A percentile compares a stretch with the other conserved stretches of the same genome.
Evolutionary conservation across 2,888 invertebrate species (phyloP).

Genomic region (Lamellibrachia satsuma): DNA sequence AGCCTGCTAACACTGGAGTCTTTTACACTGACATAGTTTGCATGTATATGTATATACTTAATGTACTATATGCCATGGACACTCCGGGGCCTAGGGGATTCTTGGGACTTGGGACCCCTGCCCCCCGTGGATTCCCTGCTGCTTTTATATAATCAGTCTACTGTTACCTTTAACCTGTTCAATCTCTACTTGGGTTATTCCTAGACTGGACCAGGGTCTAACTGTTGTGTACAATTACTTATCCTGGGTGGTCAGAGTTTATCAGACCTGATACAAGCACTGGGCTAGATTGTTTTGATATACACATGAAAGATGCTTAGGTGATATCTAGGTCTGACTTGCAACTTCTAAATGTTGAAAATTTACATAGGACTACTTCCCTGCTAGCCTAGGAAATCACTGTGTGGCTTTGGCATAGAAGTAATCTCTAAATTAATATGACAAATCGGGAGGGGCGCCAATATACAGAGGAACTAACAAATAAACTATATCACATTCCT

Average conservation of each 20-base stretch:
- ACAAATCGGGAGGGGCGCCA: no score
- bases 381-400: neutral
- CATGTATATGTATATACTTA: no score
- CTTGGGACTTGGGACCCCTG: no score
- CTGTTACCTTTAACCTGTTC: neutral
- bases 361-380: neutral
- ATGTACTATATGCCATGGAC: no score
- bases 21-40: no score
- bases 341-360: neutral
- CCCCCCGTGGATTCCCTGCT: no score
- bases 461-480: no score
- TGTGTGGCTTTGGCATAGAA: no score
- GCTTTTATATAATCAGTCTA: neutral
- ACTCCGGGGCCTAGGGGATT: no score
- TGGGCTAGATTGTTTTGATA: neutral
- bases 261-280: neutral
- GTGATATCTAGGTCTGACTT: neutral
- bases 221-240: neutral
- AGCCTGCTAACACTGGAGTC: no score
- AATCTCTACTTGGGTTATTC: neutral
- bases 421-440: no score
- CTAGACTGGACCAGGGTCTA: neutral
- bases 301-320: neutral
- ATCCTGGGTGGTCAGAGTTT: neutral
- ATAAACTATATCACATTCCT: no score